Evolutionary conservation across 2,797 vertebrate species (phyloP).

Genomic region (Zenarchopterus dispar): DNA sequence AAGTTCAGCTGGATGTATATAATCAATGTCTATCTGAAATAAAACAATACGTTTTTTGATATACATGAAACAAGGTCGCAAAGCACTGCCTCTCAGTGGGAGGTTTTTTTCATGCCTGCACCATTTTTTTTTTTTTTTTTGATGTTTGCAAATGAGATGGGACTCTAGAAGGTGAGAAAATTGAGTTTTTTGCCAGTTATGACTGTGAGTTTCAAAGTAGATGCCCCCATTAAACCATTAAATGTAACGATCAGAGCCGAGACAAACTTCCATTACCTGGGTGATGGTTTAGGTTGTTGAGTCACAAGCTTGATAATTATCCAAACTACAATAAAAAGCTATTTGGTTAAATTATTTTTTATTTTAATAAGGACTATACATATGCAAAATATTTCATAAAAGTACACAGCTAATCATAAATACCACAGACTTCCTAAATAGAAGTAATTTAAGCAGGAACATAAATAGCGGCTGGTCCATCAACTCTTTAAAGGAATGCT

Average conservation of each 20-base stretch:
- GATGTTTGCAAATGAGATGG: too few relatives aligned
- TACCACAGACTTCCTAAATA: slow-evolving; percentile 54
- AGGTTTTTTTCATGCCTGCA: too few relatives aligned
- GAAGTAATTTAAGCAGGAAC: slow-evolving; percentile 62
- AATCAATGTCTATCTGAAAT: too few relatives aligned
- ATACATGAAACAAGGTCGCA: too few relatives aligned
- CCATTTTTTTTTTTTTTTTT: too few relatives aligned
- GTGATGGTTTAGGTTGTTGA: background rate
- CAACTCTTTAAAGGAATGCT: slow-evolving; percentile 68
- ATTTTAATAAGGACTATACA: background rate
- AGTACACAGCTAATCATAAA: slow-evolving; percentile 51
- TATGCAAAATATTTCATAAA: slow-evolving; percentile 18
- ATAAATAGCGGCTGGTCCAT: slow-evolving; percentile 60
- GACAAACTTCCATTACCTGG: background rate
- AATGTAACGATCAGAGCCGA: background rate
- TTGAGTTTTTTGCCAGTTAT: too few relatives aligned
- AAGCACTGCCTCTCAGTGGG: too few relatives aligned
- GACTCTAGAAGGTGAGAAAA: too few relatives aligned
- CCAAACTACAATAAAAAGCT: background rate
- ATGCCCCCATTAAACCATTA: too few relatives aligned
- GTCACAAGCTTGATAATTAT: background rate
- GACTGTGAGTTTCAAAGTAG: too few relatives aligned
- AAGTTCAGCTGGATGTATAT: too few relatives aligned
- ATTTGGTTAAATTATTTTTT: background rate
- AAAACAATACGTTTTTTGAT: too few relatives aligned